These are phyloP conservation scores for Caenorhabditis elegans DNA, from an alignment of 1,140 invertebrate genomes.

Conservation along the genomic window DNA sequence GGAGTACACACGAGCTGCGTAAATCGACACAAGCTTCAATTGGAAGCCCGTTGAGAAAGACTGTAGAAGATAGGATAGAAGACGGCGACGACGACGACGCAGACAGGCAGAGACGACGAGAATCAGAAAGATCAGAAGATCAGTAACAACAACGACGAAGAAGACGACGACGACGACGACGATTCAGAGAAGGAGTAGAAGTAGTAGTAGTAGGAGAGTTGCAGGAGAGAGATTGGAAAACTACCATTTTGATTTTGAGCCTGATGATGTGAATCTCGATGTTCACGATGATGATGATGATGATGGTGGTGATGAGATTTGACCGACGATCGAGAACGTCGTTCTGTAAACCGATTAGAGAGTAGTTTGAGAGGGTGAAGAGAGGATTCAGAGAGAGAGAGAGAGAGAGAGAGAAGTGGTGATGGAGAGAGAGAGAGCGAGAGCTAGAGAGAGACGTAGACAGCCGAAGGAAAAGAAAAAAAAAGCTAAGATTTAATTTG, in stretches of 20 bases:
- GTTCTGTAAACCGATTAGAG: constrained; percentile 34
- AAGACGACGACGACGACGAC: not conserved
- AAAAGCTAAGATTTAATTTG: not conserved
- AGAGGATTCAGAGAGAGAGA: not conserved
- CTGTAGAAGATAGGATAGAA: not conserved
- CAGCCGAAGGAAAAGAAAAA: not conserved
- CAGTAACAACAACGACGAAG: not conserved
- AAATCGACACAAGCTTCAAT: too few species aligned
- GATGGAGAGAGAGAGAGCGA: not conserved
- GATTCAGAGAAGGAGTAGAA: constrained; percentile 11
- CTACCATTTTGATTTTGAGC: constrained; percentile 22
- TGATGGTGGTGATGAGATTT: constrained; percentile 24
- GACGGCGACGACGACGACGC: not conserved
- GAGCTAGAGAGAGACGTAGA: not conserved
- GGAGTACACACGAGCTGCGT: too few species aligned
- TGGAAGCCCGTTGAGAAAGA: too few species aligned
- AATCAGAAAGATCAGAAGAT: not conserved
- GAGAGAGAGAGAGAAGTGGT: not conserved
- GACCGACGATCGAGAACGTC: constrained; percentile 25
- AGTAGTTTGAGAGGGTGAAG: constrained; percentile 1
- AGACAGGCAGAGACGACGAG: not conserved
- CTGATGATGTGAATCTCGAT: constrained; percentile 23
- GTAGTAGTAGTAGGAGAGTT: constrained; percentile 12
- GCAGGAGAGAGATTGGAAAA: not conserved
- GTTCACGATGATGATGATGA: constrained; percentile 21